Base-by-base conservation (phyloP, 2,888 invertebrate genomes). In the Antheraea yamamai region DNA sequence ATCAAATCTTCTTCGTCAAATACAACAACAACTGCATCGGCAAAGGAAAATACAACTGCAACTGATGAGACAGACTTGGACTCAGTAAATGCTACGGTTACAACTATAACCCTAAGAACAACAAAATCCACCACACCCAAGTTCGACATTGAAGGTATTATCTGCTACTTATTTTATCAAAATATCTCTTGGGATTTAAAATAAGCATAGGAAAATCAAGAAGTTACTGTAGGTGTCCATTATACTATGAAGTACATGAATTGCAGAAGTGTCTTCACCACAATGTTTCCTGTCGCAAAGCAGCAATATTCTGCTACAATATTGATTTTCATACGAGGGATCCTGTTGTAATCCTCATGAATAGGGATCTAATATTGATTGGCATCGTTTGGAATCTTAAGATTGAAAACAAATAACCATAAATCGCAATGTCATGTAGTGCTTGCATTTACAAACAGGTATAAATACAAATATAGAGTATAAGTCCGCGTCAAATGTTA, bases 141-240 rank as follows among this genome's bases (percentile, higher is more conserved):
- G 2, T 77, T 87, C 18, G 85, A 88, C 74, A 80, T 89, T 2
- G 85, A 85, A 3, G 81, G 75, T 75, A 58, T 6, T 70, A 66
- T 16, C 12, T 30, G 4, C 4, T 66, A 26, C 4, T 26, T 66
- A 16, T 30, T 66, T 26, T 1, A 30, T 30, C 30, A 30, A 16
- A 16, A 30, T 16, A 26, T 14, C 14, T 12, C 16, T 52, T 16
- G 12, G 16, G 4, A 55, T 55, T 55, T 55, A 55, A 18, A 39
- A 55, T 52, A 14, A 14, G 14, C 52, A 55, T 0, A 55, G 18
- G 16, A 14, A 52, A 52, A 14, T 16, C 2, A 18, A 55, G 18
- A 55, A 55, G 18, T 4, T 55, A 55, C 55, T 55, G 20, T n/a
- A 55, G 18, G 18, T 20, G 20, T 18, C 2, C 7, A 55, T 55